phyloP scores from a whole-genome alignment of 2,888 invertebrate species.

The Cheilosia grossa region DNA sequence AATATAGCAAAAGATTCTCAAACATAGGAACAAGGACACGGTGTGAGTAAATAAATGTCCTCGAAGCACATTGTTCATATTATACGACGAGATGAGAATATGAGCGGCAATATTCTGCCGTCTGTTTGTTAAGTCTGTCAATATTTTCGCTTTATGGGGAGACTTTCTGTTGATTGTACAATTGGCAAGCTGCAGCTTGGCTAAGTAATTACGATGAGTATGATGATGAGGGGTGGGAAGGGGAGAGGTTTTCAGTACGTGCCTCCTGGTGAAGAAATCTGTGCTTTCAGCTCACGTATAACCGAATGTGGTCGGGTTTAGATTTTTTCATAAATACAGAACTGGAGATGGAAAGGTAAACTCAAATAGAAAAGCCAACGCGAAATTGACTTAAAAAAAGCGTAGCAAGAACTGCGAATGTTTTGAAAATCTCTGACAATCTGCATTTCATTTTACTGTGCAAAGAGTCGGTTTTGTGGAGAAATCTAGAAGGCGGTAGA shows the following conservation, averaged over 20 bases:
- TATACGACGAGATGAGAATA: not conserved
- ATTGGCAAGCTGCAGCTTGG: not conserved
- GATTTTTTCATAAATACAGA: no score
- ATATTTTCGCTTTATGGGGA: not conserved
- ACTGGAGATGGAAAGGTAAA: no score
- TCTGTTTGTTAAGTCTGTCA: not conserved
- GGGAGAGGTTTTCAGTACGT: not conserved
- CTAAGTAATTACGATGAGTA: conserved; percentile 26
- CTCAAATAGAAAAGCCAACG: no score
- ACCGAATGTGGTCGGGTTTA: no score
- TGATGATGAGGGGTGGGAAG: not conserved
- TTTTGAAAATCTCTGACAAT: no score
- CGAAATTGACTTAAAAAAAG: no score
- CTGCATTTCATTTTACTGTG: no score
- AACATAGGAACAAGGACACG: not conserved
- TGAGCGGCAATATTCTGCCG: not conserved
- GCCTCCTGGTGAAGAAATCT: conserved; percentile 8
- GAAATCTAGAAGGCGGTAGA: no score
- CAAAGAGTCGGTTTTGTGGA: no score
- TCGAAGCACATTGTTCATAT: not conserved
- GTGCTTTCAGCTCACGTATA: conserved; percentile 1
- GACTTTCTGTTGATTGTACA: conserved; percentile 8
- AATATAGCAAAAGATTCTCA: not conserved
- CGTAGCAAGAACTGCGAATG: no score
- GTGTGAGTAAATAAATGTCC: not conserved